Evolutionary conservation across 1,140 invertebrate species (phyloP).

Genomic region (Drosophila repleta): DNA sequence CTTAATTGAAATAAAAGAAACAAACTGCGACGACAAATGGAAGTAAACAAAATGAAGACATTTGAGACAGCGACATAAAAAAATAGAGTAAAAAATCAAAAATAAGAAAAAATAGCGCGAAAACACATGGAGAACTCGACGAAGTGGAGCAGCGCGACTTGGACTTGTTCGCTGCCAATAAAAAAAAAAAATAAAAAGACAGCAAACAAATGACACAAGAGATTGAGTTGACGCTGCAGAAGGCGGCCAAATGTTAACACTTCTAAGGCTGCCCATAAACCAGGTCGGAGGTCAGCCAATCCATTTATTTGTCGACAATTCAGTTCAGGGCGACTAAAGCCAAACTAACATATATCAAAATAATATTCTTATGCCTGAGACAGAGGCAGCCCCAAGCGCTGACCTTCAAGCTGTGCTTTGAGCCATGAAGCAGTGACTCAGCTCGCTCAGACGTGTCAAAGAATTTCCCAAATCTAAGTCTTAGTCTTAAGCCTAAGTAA

Average conservation of each 20-base stretch:
- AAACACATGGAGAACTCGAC: conserved; percentile 15
- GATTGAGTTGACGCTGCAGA: conserved; percentile 54
- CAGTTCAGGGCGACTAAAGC: neutral
- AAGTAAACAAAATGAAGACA: conserved; percentile 49
- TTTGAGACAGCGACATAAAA: conserved; percentile 39
- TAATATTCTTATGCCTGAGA: no score
- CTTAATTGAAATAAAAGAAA: conserved; percentile 44
- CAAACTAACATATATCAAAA: neutral
- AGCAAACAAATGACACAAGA: conserved; percentile 68
- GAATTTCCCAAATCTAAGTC: no score
- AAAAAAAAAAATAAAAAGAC: neutral
- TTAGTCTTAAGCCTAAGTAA: no score
- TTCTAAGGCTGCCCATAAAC: conserved; percentile 47
- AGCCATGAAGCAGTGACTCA: no score
- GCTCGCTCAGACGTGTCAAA: no score
- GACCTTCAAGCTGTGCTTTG: no score
- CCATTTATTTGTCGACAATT: conserved; percentile 1
- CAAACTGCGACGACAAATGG: conserved; percentile 35
- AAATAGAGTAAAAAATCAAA: neutral
- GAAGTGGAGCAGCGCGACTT: conserved; percentile 34
- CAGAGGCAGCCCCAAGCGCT: no score
- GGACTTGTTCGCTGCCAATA: conserved; percentile 20
- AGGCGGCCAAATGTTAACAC: conserved; percentile 55
- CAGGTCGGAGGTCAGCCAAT: conserved; percentile 38
- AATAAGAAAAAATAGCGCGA: conserved; percentile 1